A percentile compares a stretch with the other conserved stretches of the same genome.
Conservation (phyloP, 2,888 invertebrate genomes). For the Xestia ashworthii region DNA sequence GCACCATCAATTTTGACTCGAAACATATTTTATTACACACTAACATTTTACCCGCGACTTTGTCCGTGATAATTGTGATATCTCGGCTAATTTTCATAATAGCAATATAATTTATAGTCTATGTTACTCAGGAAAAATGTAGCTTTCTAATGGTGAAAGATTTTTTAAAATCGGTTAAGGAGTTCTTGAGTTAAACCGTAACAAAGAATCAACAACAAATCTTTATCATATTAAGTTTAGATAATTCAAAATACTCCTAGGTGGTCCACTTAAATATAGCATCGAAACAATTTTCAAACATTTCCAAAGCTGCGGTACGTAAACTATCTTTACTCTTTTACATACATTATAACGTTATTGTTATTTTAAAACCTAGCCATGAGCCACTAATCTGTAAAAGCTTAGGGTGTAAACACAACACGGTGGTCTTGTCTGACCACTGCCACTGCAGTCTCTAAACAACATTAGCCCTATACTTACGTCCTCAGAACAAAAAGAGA, state of each 20-base stretch:
- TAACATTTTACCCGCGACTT: no score
- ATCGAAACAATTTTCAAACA: constrained; percentile 32
- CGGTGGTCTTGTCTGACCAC: constrained; percentile 85
- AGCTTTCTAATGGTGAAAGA: no score
- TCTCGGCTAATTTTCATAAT: no score
- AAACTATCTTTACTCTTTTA: constrained; percentile 67
- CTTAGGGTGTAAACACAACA: constrained; percentile 83
- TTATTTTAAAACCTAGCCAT: constrained; percentile 79
- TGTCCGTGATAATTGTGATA: no score
- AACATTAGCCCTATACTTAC: constrained; percentile 79
- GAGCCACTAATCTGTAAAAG: constrained; percentile 77
- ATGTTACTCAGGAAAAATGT: no score
- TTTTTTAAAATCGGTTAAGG: no score
- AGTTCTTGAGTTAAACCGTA: no score
- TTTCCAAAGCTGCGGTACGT: constrained; percentile 24
- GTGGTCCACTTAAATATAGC: constrained; percentile 48
- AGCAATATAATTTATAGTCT: no score
- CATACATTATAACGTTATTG: constrained; percentile 78
- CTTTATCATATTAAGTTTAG: no score
- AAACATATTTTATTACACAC: neutral
- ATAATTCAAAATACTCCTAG: constrained; percentile 5
- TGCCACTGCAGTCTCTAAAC: constrained; percentile 79
- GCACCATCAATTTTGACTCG: neutral
- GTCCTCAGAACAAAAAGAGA: constrained; percentile 68
- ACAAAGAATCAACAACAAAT: no score